These are phyloP conservation scores for Onychomys torridus DNA, from an alignment of 2,797 vertebrate species.

Conservation along the genomic window DNA sequence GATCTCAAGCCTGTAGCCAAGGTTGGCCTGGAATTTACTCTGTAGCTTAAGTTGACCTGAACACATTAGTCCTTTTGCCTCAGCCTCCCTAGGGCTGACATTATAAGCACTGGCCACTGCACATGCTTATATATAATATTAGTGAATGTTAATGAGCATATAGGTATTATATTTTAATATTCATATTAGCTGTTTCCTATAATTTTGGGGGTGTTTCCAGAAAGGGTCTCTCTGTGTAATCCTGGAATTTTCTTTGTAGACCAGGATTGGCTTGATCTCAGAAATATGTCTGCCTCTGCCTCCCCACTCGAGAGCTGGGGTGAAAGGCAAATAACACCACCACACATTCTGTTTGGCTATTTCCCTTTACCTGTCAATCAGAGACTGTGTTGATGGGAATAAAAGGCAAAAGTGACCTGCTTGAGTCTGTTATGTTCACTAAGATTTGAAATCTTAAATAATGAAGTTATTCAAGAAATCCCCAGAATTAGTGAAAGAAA, in stretches of 20 bases:
- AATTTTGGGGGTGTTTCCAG: neutral
- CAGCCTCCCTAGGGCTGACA: neutral
- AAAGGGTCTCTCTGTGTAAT: neutral
- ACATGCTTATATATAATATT: conserved; percentile 4
- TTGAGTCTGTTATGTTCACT: neutral
- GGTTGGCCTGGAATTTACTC: neutral
- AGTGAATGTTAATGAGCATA: neutral
- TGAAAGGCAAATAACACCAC: neutral
- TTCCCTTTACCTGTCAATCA: neutral
- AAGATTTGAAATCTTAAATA: neutral
- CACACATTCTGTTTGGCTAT: neutral
- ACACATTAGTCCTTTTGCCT: neutral
- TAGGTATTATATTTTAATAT: neutral
- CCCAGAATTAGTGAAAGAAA: neutral
- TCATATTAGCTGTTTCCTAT: neutral
- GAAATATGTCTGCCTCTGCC: neutral
- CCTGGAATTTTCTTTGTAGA: neutral
- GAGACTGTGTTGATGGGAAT: neutral
- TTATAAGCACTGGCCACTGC: neutral
- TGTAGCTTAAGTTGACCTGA: neutral
- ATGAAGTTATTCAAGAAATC: neutral
- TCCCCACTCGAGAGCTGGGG: neutral
- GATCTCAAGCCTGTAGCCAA: neutral
- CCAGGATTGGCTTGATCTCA: neutral
- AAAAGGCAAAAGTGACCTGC: neutral